Evolutionary conservation across 2,888 invertebrate species (phyloP), one percentile per base, ranked within the genome.

Genomic region (Synergus japonicus): DNA sequence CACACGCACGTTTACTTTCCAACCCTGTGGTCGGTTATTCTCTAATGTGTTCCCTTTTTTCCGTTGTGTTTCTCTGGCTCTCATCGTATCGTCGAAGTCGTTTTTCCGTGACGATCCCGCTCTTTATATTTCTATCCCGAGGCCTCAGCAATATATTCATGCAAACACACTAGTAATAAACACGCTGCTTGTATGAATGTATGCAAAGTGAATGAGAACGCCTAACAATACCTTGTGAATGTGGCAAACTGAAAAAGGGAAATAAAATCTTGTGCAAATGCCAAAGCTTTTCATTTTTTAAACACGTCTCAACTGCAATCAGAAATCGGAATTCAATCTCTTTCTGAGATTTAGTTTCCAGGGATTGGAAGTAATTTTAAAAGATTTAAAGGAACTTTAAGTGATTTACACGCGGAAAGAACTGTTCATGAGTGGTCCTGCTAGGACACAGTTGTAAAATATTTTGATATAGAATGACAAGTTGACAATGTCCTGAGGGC

Each of bases 1-100:
- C 67, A 67, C 67, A 67, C 67, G 67, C 67, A 67, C 67, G 67
- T 67, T 43, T 67, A 67, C 44, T 67, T 67, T 67, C 44, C 22
- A 44, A 13, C 67, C 67, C 67, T 67, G 44, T 67, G 67, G 67
- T 46, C 22, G 43, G 22, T 67, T 67, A 67, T 67, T 67, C 67
- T 46, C 22, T 44, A n/a, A 44, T 18, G 41, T n/a, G 41, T 43
- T 43, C 66, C 43, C 43, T 44, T 67, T 44, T 44, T 46, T 22
- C 22, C 44, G 22, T 43, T 67, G 67, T 44, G 67, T 44, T 67
- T 67, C 67, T 46, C 44, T 13, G 44, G 67, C 44, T n/a, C 67
- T 67, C 67, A 67, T 22, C 12, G 67, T 44, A 67, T 22, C 12
- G 67, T 44, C 44, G 67, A 18, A 22, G 44, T 18, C 67, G 67